Evolutionary conservation across 2,888 invertebrate species (phyloP).

Genomic region (Chaitophorus viminalis): DNA sequence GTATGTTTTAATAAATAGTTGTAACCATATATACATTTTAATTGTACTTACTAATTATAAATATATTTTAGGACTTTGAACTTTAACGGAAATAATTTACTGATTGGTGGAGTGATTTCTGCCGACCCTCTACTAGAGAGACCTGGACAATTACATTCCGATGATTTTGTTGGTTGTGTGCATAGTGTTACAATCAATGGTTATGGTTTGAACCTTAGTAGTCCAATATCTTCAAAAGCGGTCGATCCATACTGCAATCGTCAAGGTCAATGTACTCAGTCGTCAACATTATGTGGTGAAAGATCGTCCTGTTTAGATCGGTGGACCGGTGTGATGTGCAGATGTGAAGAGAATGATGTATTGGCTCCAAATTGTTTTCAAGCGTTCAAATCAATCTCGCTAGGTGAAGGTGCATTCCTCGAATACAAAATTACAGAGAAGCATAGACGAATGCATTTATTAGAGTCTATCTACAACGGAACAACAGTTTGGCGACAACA

Average conservation of each 20-base stretch:
- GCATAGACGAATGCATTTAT: slow-evolving; percentile 85
- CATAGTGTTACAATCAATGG: slow-evolving; percentile 92
- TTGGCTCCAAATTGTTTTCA: slow-evolving; percentile 82
- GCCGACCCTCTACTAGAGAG: slow-evolving; percentile 89
- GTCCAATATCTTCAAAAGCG: slow-evolving; percentile 77
- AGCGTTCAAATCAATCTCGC: slow-evolving; percentile 82
- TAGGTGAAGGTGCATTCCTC: slow-evolving; percentile 81
- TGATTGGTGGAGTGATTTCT: slow-evolving; percentile 85
- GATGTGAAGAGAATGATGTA: slow-evolving; percentile 69
- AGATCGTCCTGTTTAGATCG: slow-evolving; percentile 82
- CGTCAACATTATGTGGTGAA: slow-evolving; percentile 70
- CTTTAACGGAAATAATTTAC: slow-evolving; percentile 87
- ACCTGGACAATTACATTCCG: slow-evolving; percentile 89
- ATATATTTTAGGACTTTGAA: slow-evolving; percentile 78
- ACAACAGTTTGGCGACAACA: slow-evolving; percentile 75
- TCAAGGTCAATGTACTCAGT: slow-evolving; percentile 66
- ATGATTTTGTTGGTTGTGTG: slow-evolving; percentile 93
- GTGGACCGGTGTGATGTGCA: slow-evolving; percentile 81
- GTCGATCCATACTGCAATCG: slow-evolving; percentile 82
- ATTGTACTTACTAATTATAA: neutral
- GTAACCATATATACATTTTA: neutral
- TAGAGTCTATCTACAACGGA: slow-evolving; percentile 82
- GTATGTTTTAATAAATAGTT: slow-evolving; percentile 71
- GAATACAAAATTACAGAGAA: slow-evolving; percentile 84
- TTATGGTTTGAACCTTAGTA: slow-evolving; percentile 81